These are phyloP conservation scores for Brachypterus glaber DNA, from an alignment of 2,888 invertebrate genomes.

Conservation along the genomic window DNA sequence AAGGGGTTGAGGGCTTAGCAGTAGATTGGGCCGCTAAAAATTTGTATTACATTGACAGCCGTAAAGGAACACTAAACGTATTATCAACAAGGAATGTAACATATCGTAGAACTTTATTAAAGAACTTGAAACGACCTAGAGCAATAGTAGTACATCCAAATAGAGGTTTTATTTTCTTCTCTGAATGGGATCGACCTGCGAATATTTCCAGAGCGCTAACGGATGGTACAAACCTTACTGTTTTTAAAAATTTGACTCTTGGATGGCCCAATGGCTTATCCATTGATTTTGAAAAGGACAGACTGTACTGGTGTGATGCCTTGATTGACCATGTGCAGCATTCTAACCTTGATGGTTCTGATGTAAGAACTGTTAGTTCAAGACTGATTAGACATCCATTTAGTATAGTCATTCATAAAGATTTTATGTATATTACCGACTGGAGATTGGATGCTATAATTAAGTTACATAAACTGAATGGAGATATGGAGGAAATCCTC, in stretches of 20 bases:
- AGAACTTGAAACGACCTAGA: slow-evolving; percentile 82
- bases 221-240: slow-evolving; percentile 78
- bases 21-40: slow-evolving; percentile 95
- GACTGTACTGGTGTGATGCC: slow-evolving; percentile 97
- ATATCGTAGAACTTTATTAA: slow-evolving; percentile 71
- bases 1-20: slow-evolving; percentile 91
- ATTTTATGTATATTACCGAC: slow-evolving; percentile 94
- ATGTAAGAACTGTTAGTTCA: slow-evolving; percentile 83
- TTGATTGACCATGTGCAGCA: slow-evolving; percentile 93
- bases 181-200: slow-evolving; percentile 94
- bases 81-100: slow-evolving; percentile 79
- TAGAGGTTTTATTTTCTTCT: slow-evolving; percentile 87
- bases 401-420: slow-evolving; percentile 80
- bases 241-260: slow-evolving; percentile 82
- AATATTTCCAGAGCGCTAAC: slow-evolving; percentile 89
- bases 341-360: slow-evolving; percentile 80
- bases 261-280: slow-evolving; percentile 98
- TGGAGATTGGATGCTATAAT: slow-evolving; percentile 95
- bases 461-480: slow-evolving; percentile 77
- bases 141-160: slow-evolving; percentile 97
- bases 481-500: slow-evolving; percentile 77
- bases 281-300: slow-evolving; percentile 78
- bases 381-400: slow-evolving; percentile 81
- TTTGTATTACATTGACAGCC: slow-evolving; percentile 88
- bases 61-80: slow-evolving; percentile 90